Base-by-base conservation (phyloP, 2,888 invertebrate species). In the Platerodrilus igneus region DNA sequence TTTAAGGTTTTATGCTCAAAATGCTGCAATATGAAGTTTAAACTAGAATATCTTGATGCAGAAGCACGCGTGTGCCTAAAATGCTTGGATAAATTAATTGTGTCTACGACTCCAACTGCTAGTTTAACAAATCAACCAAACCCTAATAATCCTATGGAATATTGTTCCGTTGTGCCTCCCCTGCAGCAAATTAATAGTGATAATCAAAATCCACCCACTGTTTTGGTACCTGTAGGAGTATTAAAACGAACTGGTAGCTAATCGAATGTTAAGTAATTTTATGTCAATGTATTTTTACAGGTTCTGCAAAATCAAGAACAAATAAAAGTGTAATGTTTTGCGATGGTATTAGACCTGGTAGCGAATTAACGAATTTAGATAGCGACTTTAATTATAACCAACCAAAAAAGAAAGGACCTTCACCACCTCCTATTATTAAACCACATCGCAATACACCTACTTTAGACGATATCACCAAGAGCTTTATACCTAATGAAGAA, bases 61-160 rank as follows among this genome's bases (percentile, higher is more conserved):
- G 86, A 86, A 59, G 86, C 81, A 0, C 72, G 89, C 5, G 86
- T 91, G 4, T 90, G 90, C 62, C 74, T 77, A 21, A 76, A 78
- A 21, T 90, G 90, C 62, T 75, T 74, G 62, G 71, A 75, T 32
- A 71, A 78, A 41, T 67, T 83, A 16, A 61, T 55, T 47, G 52
- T 32, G 29, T 46, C 47, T 13, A 48, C 41, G 1, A 50, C 48
- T 37, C 54, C 39, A 25, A 47, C 57, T 34, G 57, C 57, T 23
- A 55, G 58, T 1, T 57, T 59, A 17, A 57, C 59, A 4, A 70
- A 74, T 50, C 75, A 77, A 43, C 85, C 87, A 31, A 86, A 88
- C 69, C 88, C 88, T 32, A 86, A 86, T 68, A 88, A 89, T 69
- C 88, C 89, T 28, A 81, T 83, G 77, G 88, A 89, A 67, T 89